phyloP scores from a whole-genome alignment of 2,888 invertebrate genomes.

The Hesperia comma region DNA sequence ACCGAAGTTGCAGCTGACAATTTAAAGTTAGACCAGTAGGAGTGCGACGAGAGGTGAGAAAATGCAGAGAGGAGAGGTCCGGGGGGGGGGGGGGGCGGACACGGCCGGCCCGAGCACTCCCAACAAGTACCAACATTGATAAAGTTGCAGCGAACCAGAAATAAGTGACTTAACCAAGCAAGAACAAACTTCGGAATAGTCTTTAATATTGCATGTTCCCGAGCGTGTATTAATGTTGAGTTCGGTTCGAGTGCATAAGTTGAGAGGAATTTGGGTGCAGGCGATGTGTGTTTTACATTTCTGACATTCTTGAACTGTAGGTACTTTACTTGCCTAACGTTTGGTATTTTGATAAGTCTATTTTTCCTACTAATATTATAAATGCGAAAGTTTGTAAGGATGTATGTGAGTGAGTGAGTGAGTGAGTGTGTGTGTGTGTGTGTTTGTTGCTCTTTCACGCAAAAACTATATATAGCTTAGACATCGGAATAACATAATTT shows the following conservation, averaged over 20 bases:
- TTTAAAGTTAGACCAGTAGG: conserved; percentile 73
- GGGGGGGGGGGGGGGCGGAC: conserved; percentile 51
- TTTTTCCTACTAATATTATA: no score
- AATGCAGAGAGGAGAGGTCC: conserved; percentile 52
- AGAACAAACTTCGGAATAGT: conserved; percentile 52
- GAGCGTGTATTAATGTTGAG: conserved; percentile 44
- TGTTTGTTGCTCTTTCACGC: no score
- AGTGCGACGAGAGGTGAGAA: conserved; percentile 70
- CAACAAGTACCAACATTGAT: conserved; percentile 51
- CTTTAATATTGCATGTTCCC: conserved; percentile 51
- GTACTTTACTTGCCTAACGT: no score
- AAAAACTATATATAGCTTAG: no score
- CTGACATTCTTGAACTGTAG: not conserved
- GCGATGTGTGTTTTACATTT: conserved; percentile 43
- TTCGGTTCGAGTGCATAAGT: conserved; percentile 42
- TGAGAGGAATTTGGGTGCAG: conserved; percentile 41
- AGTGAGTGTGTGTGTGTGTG: no score
- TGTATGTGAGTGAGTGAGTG: no score
- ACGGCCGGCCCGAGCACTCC: conserved; percentile 53
- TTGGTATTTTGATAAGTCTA: no score
- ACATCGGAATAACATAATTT: no score
- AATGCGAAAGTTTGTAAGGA: no score
- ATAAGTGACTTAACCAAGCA: conserved; percentile 58
- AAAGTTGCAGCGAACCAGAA: conserved; percentile 60
- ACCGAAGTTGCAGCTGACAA: conserved; percentile 74